These are phyloP conservation scores for Propithecus perrieri DNA, from an alignment of 2,797 vertebrate genomes.

Conservation along the genomic window DNA sequence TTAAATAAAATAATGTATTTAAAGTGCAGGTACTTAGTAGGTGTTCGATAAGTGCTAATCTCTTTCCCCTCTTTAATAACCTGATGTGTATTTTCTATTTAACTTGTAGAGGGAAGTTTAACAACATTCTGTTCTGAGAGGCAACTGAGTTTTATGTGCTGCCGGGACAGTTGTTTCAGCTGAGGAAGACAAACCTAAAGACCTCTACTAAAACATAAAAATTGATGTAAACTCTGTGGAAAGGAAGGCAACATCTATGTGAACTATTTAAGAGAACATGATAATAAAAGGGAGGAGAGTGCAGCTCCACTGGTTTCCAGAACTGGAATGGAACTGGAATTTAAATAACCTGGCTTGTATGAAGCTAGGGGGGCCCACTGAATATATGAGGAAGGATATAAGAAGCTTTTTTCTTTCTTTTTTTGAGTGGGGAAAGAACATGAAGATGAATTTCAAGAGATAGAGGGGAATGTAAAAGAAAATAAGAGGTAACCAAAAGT, in stretches of 20 bases:
- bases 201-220: background rate
- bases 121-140: background rate
- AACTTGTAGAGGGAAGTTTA: background rate
- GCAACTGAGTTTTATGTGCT: background rate
- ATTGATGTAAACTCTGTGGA: background rate
- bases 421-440: background rate
- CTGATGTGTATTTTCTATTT: background rate
- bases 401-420: background rate
- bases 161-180: background rate
- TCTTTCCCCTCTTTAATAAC: background rate
- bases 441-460: background rate
- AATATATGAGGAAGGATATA: background rate
- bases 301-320: background rate
- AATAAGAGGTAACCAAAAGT: background rate
- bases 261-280: background rate
- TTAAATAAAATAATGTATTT: background rate
- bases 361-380: background rate
- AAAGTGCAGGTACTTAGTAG: background rate
- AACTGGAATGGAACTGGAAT: background rate
- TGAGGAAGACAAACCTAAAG: background rate
- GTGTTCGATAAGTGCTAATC: background rate
- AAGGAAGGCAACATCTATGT: background rate
- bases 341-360: background rate
- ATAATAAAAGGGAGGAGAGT: background rate
- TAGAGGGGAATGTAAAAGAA: background rate